A percentile compares a stretch with the other conserved stretches of the same genome.
These are phyloP conservation scores for Poeciliopsis retropinna DNA, from an alignment of 2,113 vertebrate species.

Conservation along the genomic window DNA sequence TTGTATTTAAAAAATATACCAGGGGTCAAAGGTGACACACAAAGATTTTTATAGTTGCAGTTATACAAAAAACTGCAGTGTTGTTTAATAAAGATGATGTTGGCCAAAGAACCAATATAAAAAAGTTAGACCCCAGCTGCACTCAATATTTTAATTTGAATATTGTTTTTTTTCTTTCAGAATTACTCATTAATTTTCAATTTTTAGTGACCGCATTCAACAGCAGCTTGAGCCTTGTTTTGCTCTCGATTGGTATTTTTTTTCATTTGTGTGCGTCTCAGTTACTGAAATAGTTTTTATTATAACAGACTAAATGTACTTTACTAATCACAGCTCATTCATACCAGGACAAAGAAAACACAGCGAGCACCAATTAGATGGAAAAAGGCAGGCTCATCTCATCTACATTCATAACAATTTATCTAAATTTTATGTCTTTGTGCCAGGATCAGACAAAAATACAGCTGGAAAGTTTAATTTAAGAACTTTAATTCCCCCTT, in stretches of 20 bases:
- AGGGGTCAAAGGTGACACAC: no score
- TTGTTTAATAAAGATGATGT: no score
- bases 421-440: background rate
- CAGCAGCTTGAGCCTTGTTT: background rate
- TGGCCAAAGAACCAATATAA: no score
- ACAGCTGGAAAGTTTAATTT: background rate
- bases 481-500: background rate
- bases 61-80: no score
- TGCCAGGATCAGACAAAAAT: background rate
- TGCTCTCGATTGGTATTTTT: conserved; percentile 11
- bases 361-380: conserved; percentile 37
- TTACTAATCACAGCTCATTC: conserved; percentile 55
- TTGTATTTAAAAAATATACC: no score
- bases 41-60: no score
- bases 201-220: background rate
- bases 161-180: background rate
- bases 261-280: background rate
- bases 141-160: background rate
- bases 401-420: conserved; percentile 8
- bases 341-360: conserved; percentile 35
- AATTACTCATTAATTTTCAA: conserved; percentile 4
- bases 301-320: conserved; percentile 10
- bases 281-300: conserved; percentile 5
- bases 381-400: conserved; percentile 3
- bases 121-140: no score